Conservation (phyloP, 1,140 invertebrate species). For the Habropoda laboriosa region DNA sequence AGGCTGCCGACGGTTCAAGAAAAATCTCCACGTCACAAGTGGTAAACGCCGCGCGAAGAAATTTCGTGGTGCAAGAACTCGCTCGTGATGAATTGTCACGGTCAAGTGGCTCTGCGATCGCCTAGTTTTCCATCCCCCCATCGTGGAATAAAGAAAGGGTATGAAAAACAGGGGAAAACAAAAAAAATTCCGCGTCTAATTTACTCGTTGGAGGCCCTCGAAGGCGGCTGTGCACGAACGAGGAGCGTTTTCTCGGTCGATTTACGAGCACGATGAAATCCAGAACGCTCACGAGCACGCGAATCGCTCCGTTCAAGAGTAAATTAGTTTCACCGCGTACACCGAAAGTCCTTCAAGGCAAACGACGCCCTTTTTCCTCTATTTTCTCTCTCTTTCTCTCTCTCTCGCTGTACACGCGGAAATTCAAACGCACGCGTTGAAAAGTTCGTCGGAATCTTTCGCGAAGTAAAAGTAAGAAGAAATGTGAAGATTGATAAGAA, state of each 20-base stretch:
- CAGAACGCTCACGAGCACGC: not conserved
- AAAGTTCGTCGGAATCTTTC: not conserved
- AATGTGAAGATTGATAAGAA: no score
- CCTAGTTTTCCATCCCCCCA: not conserved
- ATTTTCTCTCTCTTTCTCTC: no score
- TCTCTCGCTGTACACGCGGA: no score
- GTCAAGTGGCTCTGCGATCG: not conserved
- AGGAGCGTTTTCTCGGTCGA: not conserved
- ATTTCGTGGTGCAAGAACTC: not conserved
- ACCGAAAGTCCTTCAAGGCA: not conserved
- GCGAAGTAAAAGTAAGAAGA: no score
- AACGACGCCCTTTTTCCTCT: not conserved
- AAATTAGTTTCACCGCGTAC: constrained; percentile 1
- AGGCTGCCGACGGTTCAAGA: no score
- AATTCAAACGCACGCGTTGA: no score
- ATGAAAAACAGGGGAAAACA: not conserved
- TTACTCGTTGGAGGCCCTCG: not conserved
- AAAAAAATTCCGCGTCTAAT: not conserved
- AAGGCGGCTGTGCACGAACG: not conserved
- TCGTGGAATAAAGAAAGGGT: no score
- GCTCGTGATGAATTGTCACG: not conserved
- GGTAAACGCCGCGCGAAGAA: no score
- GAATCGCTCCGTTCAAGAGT: not conserved
- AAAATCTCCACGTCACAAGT: no score
- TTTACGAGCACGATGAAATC: constrained; percentile 27